These are phyloP conservation scores for Drosophila guanche DNA, from an alignment of 1,140 invertebrate species.

Conservation along the genomic window DNA sequence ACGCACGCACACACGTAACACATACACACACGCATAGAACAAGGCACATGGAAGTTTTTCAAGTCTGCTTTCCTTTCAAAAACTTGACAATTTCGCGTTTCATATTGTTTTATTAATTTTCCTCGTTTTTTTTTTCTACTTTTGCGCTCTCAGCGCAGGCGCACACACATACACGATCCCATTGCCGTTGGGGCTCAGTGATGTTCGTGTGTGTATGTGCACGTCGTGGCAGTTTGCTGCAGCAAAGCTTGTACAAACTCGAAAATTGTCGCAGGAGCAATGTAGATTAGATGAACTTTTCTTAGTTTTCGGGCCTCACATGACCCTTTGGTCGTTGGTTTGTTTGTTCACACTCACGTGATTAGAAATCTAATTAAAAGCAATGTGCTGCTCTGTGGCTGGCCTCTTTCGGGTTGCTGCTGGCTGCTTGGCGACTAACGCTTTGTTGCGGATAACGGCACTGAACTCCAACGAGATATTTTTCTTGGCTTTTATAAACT, in stretches of 20 bases:
- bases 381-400: conserved; percentile 72
- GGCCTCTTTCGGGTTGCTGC: conserved; percentile 71
- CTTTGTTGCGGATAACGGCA: conserved; percentile 58
- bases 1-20: conserved; percentile 35
- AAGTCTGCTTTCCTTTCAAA: conserved; percentile 18
- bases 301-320: conserved; percentile 40
- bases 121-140: conserved; percentile 22
- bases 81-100: conserved; percentile 34
- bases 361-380: conserved; percentile 80
- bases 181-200: conserved; percentile 38
- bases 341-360: conserved; percentile 69
- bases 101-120: conserved; percentile 1
- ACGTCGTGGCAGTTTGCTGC: conserved; percentile 56
- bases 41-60: conserved; percentile 58
- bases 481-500: conserved; percentile 75
- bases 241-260: conserved; percentile 62
- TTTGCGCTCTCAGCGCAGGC: conserved; percentile 31
- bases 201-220: conserved; percentile 47
- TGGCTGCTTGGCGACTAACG: conserved; percentile 66
- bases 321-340: conserved; percentile 46
- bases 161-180: conserved; percentile 27
- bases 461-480: conserved; percentile 58
- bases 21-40: conserved; percentile 47
- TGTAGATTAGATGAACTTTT: conserved; percentile 26
- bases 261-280: conserved; percentile 54